Percentiles rank a stretch among this genome's conserved stretches.
phyloP scores from a whole-genome alignment of 2,797 vertebrate genomes.

The Gymnopithys bicolor region DNA sequence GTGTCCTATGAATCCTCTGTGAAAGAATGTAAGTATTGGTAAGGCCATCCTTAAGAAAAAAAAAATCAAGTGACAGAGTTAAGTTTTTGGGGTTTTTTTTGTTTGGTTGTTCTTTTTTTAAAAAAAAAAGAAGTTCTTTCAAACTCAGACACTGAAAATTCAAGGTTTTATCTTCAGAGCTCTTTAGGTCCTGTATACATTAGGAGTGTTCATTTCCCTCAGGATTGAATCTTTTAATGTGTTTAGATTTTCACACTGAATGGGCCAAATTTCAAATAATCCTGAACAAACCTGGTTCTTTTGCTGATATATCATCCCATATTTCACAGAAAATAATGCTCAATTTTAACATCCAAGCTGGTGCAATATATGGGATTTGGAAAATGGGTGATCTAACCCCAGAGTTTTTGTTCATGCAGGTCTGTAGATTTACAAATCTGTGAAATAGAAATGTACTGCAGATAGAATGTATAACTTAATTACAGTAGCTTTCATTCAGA shows the following conservation, averaged over 20 bases:
- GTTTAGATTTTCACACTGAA: slow-evolving; percentile 10
- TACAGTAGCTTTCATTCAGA: slow-evolving; percentile 35
- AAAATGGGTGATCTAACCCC: neutral
- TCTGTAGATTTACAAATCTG: neutral
- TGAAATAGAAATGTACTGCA: neutral
- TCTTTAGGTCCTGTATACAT: neutral
- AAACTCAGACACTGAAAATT: neutral
- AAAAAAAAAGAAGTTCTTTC: neutral
- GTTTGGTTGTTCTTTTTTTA: neutral
- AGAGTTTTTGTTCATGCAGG: neutral
- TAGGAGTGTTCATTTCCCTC: neutral
- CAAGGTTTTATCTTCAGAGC: neutral
- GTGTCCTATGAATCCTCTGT: slow-evolving; percentile 3
- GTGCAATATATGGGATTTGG: neutral
- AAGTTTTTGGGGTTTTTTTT: neutral
- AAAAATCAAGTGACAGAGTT: neutral
- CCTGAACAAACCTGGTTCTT: neutral
- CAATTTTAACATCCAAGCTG: neutral
- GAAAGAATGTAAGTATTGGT: slow-evolving; percentile 28
- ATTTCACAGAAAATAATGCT: neutral
- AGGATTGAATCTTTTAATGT: neutral
- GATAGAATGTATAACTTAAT: neutral
- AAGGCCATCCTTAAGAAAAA: neutral
- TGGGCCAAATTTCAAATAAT: slow-evolving; percentile 2
- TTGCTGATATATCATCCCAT: neutral